phyloP scores from a whole-genome alignment of 2,113 vertebrate genomes.

The Cairina moschata region DNA sequence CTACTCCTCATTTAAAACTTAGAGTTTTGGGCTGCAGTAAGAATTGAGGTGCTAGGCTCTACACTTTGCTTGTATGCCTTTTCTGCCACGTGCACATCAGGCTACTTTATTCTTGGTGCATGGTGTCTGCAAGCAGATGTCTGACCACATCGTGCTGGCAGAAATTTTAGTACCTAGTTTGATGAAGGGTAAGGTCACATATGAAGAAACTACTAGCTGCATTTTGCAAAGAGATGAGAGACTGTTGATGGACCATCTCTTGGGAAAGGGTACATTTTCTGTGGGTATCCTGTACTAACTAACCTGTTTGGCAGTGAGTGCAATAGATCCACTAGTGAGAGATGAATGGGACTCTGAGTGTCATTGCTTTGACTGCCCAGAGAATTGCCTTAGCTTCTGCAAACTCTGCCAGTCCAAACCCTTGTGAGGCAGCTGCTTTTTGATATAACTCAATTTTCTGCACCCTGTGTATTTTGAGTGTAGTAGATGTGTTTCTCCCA shows the following conservation, averaged over 20 bases:
- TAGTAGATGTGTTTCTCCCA: neutral
- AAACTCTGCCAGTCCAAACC: neutral
- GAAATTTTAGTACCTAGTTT: neutral
- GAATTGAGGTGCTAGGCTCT: neutral
- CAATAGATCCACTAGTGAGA: neutral
- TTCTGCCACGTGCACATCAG: neutral
- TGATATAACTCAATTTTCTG: neutral
- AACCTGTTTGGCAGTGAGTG: neutral
- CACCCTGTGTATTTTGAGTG: neutral
- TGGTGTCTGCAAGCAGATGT: neutral
- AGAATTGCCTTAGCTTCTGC: neutral
- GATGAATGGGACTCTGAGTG: neutral
- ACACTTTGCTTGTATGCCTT: neutral
- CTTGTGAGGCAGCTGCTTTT: neutral
- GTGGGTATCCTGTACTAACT: neutral
- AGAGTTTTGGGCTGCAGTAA: neutral
- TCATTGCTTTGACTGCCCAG: neutral
- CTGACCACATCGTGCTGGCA: neutral
- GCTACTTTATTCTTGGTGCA: neutral
- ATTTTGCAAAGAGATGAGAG: neutral
- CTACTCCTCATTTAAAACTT: constrained; percentile 3
- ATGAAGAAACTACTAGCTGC: neutral
- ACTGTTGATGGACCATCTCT: neutral
- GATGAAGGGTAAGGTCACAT: neutral
- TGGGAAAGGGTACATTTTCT: neutral